Evolutionary conservation across 2,113 vertebrate genomes (phyloP), one percentile per base, ranked within the genome.

Genomic region (Tachysurus fulvidraco): DNA sequence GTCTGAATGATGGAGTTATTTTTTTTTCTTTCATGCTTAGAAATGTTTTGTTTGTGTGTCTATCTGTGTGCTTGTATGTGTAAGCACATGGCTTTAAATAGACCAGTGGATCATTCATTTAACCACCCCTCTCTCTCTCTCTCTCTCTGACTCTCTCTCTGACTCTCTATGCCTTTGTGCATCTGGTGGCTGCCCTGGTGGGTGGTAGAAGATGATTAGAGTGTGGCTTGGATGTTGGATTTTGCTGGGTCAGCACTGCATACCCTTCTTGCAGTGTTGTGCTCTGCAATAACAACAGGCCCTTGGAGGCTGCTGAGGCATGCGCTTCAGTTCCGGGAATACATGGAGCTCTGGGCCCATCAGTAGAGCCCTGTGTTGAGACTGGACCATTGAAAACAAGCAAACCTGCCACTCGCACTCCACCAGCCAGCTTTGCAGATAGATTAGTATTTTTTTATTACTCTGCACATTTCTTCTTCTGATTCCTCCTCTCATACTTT

Each of bases 341-440:
- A 64, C 55, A 81, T 21, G 81, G 77, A 80, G 81, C 44, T 59
- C 41, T 52, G 74, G 81, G 76, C 83, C 69, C 84, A 79, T 83
- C 71, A 30, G 62, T 59, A 81, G 62, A 88, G 46, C 86, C 86
- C 57, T 89, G 88, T 95, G 94, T 95, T 93, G 93, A 95, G 93
- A 92, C 92, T 95, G 90, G 91, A 90, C 91, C 90, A 93, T 90
- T 92, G 92, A 95, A 94, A 95, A 94, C 94, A 95, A 95, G 94
- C 93, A 93, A 77, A 93, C 92, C 93, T 91, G 91, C 91, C 90
- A 88, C 85, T 84, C 50, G 86, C 65, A 93, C 91, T 85, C 93
- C 91, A 87, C 81, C 89, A 88, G 89, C 91, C 88, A 91, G 13
- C 23, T 92, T 88, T 89, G 87, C 81, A 36, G 89, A 88, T 93